A percentile compares a stretch with the other conserved stretches of the same genome.
Conservation (phyloP, 2,113 vertebrate genomes). For the Callionymus lyra region DNA sequence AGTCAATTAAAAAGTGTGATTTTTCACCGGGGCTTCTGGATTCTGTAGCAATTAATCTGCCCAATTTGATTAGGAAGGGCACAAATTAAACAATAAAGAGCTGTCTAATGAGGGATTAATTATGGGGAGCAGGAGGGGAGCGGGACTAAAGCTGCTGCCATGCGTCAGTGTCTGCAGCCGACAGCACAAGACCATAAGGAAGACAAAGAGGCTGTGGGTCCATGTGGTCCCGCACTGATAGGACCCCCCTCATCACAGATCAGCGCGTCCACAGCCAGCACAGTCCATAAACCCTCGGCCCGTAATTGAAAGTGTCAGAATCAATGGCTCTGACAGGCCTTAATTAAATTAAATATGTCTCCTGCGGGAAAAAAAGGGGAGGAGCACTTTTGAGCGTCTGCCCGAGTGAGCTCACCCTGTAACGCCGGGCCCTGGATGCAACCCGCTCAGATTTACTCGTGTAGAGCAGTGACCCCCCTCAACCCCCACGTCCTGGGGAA, state of each 20-base stretch:
- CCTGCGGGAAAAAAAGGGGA: constrained; percentile 34
- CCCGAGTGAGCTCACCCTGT: constrained; percentile 35
- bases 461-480: too few relatives aligned
- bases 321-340: constrained; percentile 95
- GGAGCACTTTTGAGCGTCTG: constrained; percentile 15
- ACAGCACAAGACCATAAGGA: constrained; percentile 76
- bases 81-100: constrained; percentile 99
- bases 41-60: constrained; percentile 98
- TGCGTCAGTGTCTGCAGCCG: constrained; percentile 84
- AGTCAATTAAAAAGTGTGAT: constrained; percentile 77
- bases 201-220: constrained; percentile 84
- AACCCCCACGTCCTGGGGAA: too few relatives aligned
- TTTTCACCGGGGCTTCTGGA: constrained; percentile 87
- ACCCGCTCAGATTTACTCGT: too few relatives aligned
- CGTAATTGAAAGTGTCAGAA: constrained; percentile 98
- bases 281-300: constrained; percentile 69
- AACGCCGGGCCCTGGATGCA: too few relatives aligned
- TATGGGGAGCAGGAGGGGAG: constrained; percentile 89
- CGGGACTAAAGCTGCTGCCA: constrained; percentile 72
- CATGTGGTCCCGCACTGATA: constrained; percentile 95
- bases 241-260: constrained; percentile 85
- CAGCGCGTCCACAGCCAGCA: constrained; percentile 91
- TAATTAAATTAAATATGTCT: constrained; percentile 99
- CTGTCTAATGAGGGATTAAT: constrained; percentile 99
- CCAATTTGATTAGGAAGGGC: constrained; percentile 99